A percentile compares a stretch with the other conserved stretches of the same genome.
Evolutionary conservation across 2,113 vertebrate genomes (phyloP).

Genomic region (Toxostoma redivivum): DNA sequence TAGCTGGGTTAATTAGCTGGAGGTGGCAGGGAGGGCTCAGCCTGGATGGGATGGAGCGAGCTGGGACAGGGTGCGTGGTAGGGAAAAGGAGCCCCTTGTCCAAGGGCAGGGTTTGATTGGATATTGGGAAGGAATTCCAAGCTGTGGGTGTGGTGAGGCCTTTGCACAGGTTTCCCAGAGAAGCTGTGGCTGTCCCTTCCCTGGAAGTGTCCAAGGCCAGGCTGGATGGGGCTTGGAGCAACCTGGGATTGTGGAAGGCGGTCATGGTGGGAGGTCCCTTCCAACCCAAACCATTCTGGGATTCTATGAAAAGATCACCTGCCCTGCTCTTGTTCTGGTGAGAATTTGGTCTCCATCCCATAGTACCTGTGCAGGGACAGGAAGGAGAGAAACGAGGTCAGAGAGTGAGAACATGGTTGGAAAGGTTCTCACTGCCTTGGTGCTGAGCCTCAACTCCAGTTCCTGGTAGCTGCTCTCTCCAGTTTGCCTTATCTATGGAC

Average conservation of each 20-base stretch:
- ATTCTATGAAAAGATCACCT: neutral
- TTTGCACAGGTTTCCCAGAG: neutral
- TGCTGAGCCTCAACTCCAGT: neutral
- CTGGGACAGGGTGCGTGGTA: accelerated
- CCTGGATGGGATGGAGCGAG: neutral
- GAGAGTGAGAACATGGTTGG: accelerated
- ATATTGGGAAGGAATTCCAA: neutral
- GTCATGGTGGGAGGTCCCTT: neutral
- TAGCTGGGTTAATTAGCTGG: conserved; percentile 38
- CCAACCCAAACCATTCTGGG: neutral
- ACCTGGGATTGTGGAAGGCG: neutral
- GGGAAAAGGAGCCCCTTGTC: neutral
- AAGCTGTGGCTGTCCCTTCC: neutral
- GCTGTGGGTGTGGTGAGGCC: neutral
- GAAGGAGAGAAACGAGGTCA: neutral
- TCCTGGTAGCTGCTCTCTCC: neutral
- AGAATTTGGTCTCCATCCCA: neutral
- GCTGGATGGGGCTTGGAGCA: neutral
- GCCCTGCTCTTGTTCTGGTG: neutral
- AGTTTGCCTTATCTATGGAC: neutral
- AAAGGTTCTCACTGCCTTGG: neutral
- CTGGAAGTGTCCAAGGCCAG: neutral
- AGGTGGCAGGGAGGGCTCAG: neutral
- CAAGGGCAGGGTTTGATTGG: neutral
- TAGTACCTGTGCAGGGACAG: neutral